Base-by-base conservation (phyloP, 2,888 invertebrate species). In the Metalampra italica region DNA sequence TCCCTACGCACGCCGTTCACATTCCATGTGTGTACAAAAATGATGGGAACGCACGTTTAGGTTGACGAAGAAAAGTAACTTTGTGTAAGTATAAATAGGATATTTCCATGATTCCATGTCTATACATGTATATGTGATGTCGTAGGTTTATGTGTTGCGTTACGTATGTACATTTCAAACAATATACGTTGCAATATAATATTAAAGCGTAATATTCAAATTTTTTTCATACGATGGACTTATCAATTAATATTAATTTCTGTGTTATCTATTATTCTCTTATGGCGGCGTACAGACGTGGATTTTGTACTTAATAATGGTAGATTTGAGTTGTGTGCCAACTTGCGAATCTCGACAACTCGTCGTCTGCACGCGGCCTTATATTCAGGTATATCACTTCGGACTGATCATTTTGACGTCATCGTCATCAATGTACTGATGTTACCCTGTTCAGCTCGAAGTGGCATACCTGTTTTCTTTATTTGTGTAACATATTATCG, bases 131-230 rank as follows among this genome's bases (percentile, higher is more conserved):
- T 68, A 63, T 66, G 60, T 66, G 59, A 60, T 59, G 55, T 60
- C 68, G 65, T 66, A 66, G 66, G 66, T 68, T 67, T 67, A 64
- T 62, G 62, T 71, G 79, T 71, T 75, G 74, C 72, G 69, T 78
- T 73, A 70, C 54, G 62, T 72, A 67, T 45, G 38, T 54, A 68
- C 61, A 60, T 80, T 78, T 76, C 75, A 65, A 82, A 77, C 78
- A 79, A 82, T 82, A 78, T 75, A 64, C 46, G 65, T 83, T 80
- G 78, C 80, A 82, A 83, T 84, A 81, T 71, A 62, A 69, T 45
- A 45, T 62, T 62, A 64, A 64, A 30, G 57, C 60, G 64, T 67
- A 57, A 54, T 57, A 56, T 52, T 60, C 57, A 57, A 55, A 58
- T 71, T 68, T 68, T 64, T 64, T 66, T 65, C 53, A 56, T 55